phyloP scores from a whole-genome alignment of 2,888 invertebrate species.

The Sicus ferrugineus region DNA sequence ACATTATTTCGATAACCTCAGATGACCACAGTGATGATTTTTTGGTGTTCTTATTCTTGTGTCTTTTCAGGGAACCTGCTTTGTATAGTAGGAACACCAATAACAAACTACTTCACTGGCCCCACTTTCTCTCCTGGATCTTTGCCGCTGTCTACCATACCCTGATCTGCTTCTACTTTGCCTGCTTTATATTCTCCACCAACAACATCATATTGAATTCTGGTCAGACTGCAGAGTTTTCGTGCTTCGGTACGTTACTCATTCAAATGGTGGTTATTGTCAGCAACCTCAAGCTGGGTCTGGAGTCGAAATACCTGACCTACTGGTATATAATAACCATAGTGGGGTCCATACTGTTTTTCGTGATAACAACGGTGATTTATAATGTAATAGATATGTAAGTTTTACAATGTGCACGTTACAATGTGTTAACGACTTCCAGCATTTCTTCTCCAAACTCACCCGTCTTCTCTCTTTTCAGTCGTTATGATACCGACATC shows the following conservation, averaged over 20 bases:
- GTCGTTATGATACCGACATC: slow-evolving; percentile 67
- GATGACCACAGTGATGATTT: background rate
- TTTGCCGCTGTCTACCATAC: slow-evolving; percentile 72
- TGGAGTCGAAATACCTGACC: slow-evolving; percentile 71
- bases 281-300: slow-evolving; percentile 70
- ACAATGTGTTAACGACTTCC: too few relatives aligned
- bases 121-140: slow-evolving; percentile 72
- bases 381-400: slow-evolving; percentile 71
- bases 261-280: slow-evolving; percentile 70
- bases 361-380: slow-evolving; percentile 67
- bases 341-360: slow-evolving; percentile 68
- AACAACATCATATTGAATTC: slow-evolving; percentile 67
- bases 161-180: slow-evolving; percentile 69
- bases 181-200: slow-evolving; percentile 62
- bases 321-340: slow-evolving; percentile 67
- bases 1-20: slow-evolving; percentile 39
- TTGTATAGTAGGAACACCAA: slow-evolving; percentile 72
- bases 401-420: slow-evolving; percentile 61
- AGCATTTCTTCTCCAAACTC: background rate
- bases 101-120: slow-evolving; percentile 73
- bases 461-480: slow-evolving; percentile 45
- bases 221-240: slow-evolving; percentile 67
- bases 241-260: slow-evolving; percentile 70
- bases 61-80: slow-evolving; percentile 69
- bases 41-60: background rate